A percentile compares a stretch with the other conserved stretches of the same genome.
Conservation (phyloP, 2,113 vertebrate genomes). For the Sterrhoptilus dennistouni region DNA sequence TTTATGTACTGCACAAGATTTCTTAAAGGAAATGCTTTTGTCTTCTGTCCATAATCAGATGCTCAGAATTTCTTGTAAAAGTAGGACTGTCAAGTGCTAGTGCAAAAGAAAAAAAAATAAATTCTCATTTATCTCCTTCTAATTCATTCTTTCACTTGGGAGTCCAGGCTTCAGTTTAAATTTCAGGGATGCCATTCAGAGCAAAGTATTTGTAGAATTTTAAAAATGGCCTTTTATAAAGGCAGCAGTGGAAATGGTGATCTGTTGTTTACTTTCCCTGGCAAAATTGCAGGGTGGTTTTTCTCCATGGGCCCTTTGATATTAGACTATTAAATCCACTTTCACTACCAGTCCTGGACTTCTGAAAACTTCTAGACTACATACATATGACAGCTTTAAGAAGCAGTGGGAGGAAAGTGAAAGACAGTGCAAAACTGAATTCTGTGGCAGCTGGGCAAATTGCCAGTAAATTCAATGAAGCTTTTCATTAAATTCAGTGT, state of each 20-base stretch:
- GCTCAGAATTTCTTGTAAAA: background rate
- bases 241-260: background rate
- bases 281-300: background rate
- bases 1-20: background rate
- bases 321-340: background rate
- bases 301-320: background rate
- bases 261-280: background rate
- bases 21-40: background rate
- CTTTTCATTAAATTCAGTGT: slow-evolving; percentile 31
- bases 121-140: background rate
- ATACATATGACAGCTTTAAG: background rate
- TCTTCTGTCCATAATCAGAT: background rate
- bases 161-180: background rate
- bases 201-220: background rate
- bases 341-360: background rate
- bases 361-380: background rate
- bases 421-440: slow-evolving; percentile 9
- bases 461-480: slow-evolving; percentile 34
- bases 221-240: background rate
- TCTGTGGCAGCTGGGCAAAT: slow-evolving; percentile 28
- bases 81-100: background rate
- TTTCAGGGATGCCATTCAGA: background rate
- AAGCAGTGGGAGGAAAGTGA: slow-evolving; percentile 7
- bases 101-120: background rate
- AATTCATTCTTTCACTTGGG: background rate